These are phyloP conservation scores for Brachionus asplanchnoidis DNA, from an alignment of 1,140 invertebrate genomes.

Conservation along the genomic window DNA sequence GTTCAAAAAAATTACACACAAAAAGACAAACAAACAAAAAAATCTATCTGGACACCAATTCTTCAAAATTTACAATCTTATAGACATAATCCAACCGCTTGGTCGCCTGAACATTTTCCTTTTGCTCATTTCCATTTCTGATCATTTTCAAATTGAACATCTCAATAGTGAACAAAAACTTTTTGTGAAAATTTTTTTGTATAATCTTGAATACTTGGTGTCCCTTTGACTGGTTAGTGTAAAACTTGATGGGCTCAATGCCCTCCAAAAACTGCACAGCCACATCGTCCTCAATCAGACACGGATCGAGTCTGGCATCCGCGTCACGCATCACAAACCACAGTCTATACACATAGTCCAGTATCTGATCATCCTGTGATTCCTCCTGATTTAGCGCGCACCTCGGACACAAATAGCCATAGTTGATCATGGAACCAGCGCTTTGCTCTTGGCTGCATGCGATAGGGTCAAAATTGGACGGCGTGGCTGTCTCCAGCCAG, in stretches of 20 bases:
- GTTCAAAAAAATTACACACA: neutral
- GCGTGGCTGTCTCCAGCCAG: neutral
- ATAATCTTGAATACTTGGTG: neutral
- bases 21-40: neutral
- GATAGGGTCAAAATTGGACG: neutral
- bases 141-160: neutral
- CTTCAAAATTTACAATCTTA: neutral
- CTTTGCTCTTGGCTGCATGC: neutral
- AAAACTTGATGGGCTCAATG: slow-evolving; percentile 15
- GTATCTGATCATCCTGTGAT: neutral
- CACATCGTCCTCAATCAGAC: neutral
- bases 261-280: neutral
- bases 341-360: slow-evolving; percentile 3
- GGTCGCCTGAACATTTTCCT: too few species aligned
- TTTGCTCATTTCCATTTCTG: neutral
- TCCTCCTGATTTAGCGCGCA: neutral
- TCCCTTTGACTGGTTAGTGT: neutral
- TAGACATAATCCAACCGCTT: neutral
- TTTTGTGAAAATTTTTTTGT: slow-evolving; percentile 6
- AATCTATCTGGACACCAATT: neutral
- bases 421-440: neutral
- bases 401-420: slow-evolving; percentile 1
- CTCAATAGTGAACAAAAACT: neutral
- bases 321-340: neutral
- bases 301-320: neutral